Evolutionary conservation across 2,113 vertebrate genomes (phyloP).

Genomic region (Ophiodon elongatus): DNA sequence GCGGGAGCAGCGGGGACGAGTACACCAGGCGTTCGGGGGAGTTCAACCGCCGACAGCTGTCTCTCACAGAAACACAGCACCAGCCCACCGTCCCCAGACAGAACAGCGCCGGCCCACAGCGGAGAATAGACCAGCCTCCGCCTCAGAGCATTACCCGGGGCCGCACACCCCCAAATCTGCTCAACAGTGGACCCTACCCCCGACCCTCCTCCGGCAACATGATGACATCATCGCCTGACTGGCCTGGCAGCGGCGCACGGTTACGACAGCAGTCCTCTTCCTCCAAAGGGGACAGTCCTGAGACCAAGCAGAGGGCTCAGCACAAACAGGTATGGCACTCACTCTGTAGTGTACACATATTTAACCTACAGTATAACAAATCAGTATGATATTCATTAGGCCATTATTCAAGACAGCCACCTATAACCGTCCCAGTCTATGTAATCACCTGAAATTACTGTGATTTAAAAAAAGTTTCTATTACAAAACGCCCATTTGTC

Average conservation of each 20-base stretch:
- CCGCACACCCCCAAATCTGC: slow-evolving; percentile 90
- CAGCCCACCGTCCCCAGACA: slow-evolving; percentile 90
- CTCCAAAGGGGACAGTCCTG: slow-evolving; percentile 96
- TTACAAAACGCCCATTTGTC: slow-evolving; percentile 37
- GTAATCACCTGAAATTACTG: slow-evolving; percentile 31
- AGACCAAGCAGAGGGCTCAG: slow-evolving; percentile 92
- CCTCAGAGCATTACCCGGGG: slow-evolving; percentile 87
- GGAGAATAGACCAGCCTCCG: slow-evolving; percentile 94
- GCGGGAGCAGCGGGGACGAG: slow-evolving; percentile 87
- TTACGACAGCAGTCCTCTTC: slow-evolving; percentile 95
- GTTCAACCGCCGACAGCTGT: slow-evolving; percentile 92
- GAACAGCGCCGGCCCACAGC: slow-evolving; percentile 94
- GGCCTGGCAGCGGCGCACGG: slow-evolving; percentile 90
- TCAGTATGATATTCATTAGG: neutral
- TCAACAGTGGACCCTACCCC: slow-evolving; percentile 90
- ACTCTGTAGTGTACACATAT: neutral
- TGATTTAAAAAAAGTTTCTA: neutral
- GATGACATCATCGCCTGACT: slow-evolving; percentile 92
- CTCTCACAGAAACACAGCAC: slow-evolving; percentile 90
- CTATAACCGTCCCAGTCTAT: neutral
- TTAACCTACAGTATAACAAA: neutral
- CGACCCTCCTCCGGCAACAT: slow-evolving; percentile 92
- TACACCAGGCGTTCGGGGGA: slow-evolving; percentile 90
- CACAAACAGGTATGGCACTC: slow-evolving; percentile 92
- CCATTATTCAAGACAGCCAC: neutral